Evolutionary conservation across 2,888 invertebrate genomes (phyloP).

Genomic region (Anorthoa munda): DNA sequence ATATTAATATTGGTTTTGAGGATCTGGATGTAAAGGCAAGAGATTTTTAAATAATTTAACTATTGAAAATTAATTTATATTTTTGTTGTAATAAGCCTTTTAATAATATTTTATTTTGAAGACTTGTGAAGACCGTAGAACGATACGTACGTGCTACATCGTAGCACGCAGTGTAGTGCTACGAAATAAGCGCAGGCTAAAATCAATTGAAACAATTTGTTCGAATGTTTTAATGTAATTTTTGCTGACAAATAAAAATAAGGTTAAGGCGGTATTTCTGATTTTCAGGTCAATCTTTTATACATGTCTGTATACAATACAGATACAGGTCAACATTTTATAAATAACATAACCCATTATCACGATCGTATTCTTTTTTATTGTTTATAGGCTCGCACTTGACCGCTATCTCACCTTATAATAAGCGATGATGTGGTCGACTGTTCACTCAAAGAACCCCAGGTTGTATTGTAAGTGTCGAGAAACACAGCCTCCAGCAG

Average conservation of each 20-base stretch:
- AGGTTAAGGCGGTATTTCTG: no score
- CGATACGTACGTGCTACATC: constrained; percentile 29
- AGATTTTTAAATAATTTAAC: background rate
- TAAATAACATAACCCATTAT: no score
- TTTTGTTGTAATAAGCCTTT: background rate
- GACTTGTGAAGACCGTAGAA: background rate
- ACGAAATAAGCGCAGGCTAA: background rate
- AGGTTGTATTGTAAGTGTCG: no score
- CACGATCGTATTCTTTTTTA: no score
- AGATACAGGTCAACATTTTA: no score
- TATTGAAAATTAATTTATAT: background rate
- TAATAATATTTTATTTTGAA: background rate
- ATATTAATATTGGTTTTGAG: background rate
- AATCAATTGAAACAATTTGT: background rate
- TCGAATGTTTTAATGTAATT: background rate
- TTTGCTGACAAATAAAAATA: background rate
- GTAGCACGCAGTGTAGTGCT: constrained; percentile 34
- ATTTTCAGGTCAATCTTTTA: no score
- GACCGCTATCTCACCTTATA: no score
- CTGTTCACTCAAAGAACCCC: no score
- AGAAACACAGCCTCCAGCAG: no score
- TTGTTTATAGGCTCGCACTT: no score
- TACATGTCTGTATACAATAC: no score
- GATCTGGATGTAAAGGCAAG: background rate
- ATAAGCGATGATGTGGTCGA: no score